Base-by-base conservation (phyloP, 2,797 vertebrate species). In the Ataeniobius toweri region DNA sequence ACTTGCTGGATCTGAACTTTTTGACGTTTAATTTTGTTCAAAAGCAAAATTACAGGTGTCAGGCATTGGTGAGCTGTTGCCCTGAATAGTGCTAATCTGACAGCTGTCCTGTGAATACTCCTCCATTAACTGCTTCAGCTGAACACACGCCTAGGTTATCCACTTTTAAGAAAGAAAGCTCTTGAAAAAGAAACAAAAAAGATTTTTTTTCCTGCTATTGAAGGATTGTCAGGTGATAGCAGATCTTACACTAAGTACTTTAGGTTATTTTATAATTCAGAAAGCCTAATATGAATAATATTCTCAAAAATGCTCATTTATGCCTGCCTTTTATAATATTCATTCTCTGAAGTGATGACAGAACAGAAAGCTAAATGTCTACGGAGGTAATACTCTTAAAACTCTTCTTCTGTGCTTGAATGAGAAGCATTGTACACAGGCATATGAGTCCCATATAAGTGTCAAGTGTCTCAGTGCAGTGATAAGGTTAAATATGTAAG, bases 241-340 rank as follows among this genome's bases (percentile, higher is more conserved):
- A 14, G 79, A 79, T 81, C 78, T 82, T 79, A 67, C 82, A 85
- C 74, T 39, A 74, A 72, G 79, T 74, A 82, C 68, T 85, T 83
- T 67, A 44, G 41, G 67, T 77, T 59, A 68, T 84, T 91, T 92
- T 81, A 81, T 75, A 78, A 86, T 91, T 89, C 79, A 88, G 85
- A 89, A 88, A 91, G 91, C 91, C 89, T 85, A 82, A 88, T 95
- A 94, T 89, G 84, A 89, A 93, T 92, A 92, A 93, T 90, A 81
- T 88, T 80, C 65, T 84, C 53, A 74, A 88, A 93, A 89, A 86
- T 83, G 84, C 56, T 79, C 78, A 83, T 92, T 91, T 77, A 78
- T 76, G 68, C 70, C 79, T 76, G 82, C 65, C 74, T 81, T 88
- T 86, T 59, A 89, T 88, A 76, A 85, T 87, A 88, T 85, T 78